A percentile compares a stretch with the other conserved stretches of the same genome.
These are phyloP conservation scores for Drosophila prosaltans DNA, from an alignment of 1,140 invertebrate genomes.

Conservation along the genomic window DNA sequence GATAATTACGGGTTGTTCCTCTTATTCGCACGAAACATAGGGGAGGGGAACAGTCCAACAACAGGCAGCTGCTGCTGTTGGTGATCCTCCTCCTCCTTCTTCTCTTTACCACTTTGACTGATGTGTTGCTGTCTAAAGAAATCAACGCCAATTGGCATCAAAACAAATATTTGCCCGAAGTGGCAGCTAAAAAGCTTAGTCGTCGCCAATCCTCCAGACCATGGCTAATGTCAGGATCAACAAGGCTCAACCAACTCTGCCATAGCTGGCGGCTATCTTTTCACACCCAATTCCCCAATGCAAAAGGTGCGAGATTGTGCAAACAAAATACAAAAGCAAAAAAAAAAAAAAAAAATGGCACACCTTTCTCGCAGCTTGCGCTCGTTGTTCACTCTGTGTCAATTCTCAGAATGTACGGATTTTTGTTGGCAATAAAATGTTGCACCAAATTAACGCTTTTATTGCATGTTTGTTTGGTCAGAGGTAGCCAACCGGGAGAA, in stretches of 20 bases:
- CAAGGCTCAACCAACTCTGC: constrained; percentile 21
- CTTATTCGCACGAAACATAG: constrained; percentile 22
- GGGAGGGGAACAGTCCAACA: not conserved
- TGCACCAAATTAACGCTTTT: constrained; percentile 75
- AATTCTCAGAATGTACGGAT: constrained; percentile 64
- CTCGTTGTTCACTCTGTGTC: constrained; percentile 57
- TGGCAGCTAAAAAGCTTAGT: constrained; percentile 59
- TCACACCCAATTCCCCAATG: constrained; percentile 58
- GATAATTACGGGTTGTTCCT: constrained; percentile 56
- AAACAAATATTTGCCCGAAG: constrained; percentile 80
- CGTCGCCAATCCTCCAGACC: constrained; percentile 16
- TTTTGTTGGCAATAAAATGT: constrained; percentile 63
- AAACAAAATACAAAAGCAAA: not conserved
- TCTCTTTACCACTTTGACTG: constrained; percentile 21
- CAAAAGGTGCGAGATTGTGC: constrained; percentile 68
- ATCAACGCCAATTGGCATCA: constrained; percentile 78
- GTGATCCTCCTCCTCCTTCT: constrained; percentile 9
- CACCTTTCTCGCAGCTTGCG: constrained; percentile 51
- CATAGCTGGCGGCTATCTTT: constrained; percentile 47
- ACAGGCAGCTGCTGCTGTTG: constrained; percentile 51
- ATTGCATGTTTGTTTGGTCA: constrained; percentile 76
- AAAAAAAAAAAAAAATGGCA: constrained; percentile 31
- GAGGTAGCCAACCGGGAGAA: constrained; percentile 31
- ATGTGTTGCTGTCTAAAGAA: constrained; percentile 66
- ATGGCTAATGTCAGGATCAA: constrained; percentile 68